Conservation (phyloP, 1,140 invertebrate genomes). For the Hyphantria cunea region DNA sequence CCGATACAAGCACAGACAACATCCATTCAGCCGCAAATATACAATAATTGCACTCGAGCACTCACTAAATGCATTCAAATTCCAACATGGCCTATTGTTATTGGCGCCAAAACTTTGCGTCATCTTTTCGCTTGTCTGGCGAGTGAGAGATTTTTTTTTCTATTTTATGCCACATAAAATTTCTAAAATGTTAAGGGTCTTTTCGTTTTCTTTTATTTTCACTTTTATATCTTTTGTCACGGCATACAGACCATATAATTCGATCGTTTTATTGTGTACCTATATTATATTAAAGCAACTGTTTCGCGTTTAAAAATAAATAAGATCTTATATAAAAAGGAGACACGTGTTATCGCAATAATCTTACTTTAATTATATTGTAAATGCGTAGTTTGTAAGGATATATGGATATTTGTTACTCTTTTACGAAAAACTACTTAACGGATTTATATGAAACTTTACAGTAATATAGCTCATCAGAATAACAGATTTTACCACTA, state of each 20-base stretch:
- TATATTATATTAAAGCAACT: no score
- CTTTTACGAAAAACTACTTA: no score
- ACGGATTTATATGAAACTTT: no score
- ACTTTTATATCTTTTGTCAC: constrained; percentile 12
- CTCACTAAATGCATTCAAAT: constrained; percentile 10
- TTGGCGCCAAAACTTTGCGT: constrained; percentile 28
- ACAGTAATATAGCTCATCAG: no score
- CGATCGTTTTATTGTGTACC: no score
- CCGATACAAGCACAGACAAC: constrained; percentile 14
- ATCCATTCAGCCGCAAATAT: constrained; percentile 8
- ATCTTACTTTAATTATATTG: no score
- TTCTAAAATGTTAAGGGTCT: constrained; percentile 16
- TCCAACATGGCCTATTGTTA: constrained; percentile 16
- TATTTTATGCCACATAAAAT: constrained; percentile 23
- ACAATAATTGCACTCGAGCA: constrained; percentile 16
- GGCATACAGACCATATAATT: neutral
- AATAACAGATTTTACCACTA: no score
- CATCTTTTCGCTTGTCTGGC: constrained; percentile 13
- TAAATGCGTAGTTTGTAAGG: no score
- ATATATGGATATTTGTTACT: no score
- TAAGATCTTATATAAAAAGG: no score
- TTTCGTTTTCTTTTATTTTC: constrained; percentile 23
- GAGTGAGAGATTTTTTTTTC: constrained; percentile 8
- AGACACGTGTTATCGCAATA: no score
- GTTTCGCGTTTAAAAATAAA: no score